Conservation (phyloP, 2,113 vertebrate species). For the Alces alces region DNA sequence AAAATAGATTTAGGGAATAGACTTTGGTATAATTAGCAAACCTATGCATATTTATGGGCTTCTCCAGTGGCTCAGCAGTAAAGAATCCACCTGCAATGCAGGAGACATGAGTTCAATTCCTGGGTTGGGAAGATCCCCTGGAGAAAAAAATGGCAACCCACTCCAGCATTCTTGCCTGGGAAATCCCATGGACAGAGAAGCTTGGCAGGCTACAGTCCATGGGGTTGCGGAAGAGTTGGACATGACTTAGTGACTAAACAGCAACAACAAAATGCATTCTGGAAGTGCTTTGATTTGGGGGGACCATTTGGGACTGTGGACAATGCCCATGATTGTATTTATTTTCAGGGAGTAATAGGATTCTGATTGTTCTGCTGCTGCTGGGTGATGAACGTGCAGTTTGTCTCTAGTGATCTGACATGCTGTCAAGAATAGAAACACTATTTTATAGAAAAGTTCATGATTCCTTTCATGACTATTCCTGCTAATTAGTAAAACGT, state of each 20-base stretch:
- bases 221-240: not conserved
- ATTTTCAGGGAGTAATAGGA: not conserved
- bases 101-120: not conserved
- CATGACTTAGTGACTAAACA: not conserved
- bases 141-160: not conserved
- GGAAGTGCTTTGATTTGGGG: not conserved
- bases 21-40: conserved; percentile 1
- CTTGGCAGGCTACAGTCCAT: not conserved
- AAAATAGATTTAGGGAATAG: conserved; percentile 3
- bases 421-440: conserved; percentile 30
- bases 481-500: conserved; percentile 58
- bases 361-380: not conserved
- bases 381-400: not conserved
- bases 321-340: not conserved
- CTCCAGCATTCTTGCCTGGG: not conserved
- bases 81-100: not conserved
- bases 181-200: not conserved
- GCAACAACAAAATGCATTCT: not conserved
- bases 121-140: not conserved
- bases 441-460: conserved; percentile 48
- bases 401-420: conserved; percentile 14
- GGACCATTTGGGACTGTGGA: not conserved
- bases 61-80: not conserved
- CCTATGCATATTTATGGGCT: not conserved
- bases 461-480: conserved; percentile 6